phyloP scores from a whole-genome alignment of 1,140 invertebrate species.

The Euwallacea fornicatus region DNA sequence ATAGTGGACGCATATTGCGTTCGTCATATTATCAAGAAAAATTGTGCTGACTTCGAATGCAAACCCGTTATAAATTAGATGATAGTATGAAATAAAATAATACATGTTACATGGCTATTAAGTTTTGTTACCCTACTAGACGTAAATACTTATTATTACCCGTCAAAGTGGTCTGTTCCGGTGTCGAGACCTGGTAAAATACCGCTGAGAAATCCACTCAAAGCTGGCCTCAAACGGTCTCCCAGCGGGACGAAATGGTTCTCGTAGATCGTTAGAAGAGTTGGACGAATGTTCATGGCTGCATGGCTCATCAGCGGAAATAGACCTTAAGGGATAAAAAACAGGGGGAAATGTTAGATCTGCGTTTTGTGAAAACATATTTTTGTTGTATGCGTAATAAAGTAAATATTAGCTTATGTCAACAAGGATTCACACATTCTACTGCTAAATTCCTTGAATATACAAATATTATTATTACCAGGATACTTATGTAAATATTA shows the following conservation, averaged over 20 bases:
- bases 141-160: conserved; percentile 53
- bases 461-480: too few relatives aligned
- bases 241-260: conserved; percentile 88
- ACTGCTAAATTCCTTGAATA: too few relatives aligned
- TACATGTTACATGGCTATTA: too few relatives aligned
- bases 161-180: conserved; percentile 87
- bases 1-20: too few relatives aligned
- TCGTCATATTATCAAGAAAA: neutral
- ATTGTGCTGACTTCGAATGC: neutral
- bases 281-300: conserved; percentile 87
- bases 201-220: conserved; percentile 85
- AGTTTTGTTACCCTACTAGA: too few relatives aligned
- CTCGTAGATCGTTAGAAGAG: conserved; percentile 86
- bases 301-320: conserved; percentile 89
- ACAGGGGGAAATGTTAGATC: too few relatives aligned
- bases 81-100: too few relatives aligned
- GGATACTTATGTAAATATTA: too few relatives aligned
- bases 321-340: conserved; percentile 61
- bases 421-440: too few relatives aligned
- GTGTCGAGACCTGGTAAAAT: conserved; percentile 87
- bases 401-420: too few relatives aligned
- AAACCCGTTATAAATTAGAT: neutral
- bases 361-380: too few relatives aligned
- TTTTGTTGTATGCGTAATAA: too few relatives aligned
- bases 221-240: conserved; percentile 75